These are phyloP conservation scores for Malacoraja senta DNA, from an alignment of 2,797 vertebrate species.

Conservation along the genomic window DNA sequence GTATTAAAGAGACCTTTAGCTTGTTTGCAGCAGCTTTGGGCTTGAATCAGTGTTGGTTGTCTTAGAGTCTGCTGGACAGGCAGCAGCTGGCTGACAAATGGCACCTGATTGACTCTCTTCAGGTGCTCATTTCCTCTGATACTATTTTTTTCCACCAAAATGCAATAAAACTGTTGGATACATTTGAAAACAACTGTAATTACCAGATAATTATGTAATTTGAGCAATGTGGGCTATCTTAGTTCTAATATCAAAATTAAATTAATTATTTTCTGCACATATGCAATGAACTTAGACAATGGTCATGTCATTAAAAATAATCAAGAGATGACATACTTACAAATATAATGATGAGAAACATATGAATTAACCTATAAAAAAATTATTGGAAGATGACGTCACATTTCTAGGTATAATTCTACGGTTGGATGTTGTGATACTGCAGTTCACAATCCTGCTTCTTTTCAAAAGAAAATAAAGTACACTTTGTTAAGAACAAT, in stretches of 20 bases:
- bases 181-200: not conserved
- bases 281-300: not conserved
- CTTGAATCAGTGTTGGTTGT: no score
- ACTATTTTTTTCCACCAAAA: no score
- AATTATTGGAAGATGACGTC: not conserved
- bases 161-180: not conserved
- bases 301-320: not conserved
- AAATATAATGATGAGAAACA: not conserved
- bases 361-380: not conserved
- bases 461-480: not conserved
- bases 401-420: not conserved
- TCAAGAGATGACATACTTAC: no score
- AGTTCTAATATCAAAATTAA: not conserved
- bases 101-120: no score
- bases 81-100: no score
- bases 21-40: no score
- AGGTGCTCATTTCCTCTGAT: no score
- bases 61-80: no score
- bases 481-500: not conserved
- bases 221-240: not conserved
- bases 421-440: not conserved
- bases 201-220: not conserved
- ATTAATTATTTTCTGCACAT: not conserved
- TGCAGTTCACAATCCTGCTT: not conserved
- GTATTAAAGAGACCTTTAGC: no score